Conservation (phyloP, 53 echinoderm and acorn worm genomes). For the Paracentrotus lividus region DNA sequence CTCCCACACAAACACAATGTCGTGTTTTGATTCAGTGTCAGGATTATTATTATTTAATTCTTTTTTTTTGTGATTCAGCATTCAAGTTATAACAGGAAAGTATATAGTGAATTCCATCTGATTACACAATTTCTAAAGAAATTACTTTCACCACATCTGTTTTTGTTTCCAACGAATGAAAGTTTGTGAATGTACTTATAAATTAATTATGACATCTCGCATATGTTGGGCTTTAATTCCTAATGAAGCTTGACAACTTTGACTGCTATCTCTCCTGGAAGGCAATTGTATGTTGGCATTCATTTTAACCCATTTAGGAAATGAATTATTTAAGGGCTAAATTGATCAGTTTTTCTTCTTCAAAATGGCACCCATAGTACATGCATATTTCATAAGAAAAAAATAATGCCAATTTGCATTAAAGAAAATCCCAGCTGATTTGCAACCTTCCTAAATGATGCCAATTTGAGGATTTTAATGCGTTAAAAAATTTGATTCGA, state of each 20-base stretch:
- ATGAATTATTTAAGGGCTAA: no score
- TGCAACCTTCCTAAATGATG: no score
- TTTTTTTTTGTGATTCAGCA: background rate
- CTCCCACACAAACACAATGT: no score
- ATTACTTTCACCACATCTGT: background rate
- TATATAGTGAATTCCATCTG: background rate
- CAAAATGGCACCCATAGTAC: no score
- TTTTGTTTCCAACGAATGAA: background rate
- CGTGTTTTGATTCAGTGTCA: background rate
- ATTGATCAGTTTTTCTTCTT: no score
- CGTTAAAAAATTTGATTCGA: no score
- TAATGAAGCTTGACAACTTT: background rate
- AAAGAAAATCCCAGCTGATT: no score
- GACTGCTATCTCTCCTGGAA: background rate
- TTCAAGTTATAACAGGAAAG: background rate
- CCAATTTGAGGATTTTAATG: no score
- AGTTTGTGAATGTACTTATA: background rate
- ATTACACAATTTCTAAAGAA: background rate
- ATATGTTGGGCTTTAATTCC: background rate
- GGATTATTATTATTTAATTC: background rate
- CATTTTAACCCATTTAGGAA: no score
- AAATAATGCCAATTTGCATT: no score
- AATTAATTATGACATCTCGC: background rate
- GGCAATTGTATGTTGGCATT: no score
- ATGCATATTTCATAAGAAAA: no score